Evolutionary conservation across 2,113 vertebrate species (phyloP), one percentile per base, ranked within the genome.

Genomic region (Aegithalos caudatus): DNA sequence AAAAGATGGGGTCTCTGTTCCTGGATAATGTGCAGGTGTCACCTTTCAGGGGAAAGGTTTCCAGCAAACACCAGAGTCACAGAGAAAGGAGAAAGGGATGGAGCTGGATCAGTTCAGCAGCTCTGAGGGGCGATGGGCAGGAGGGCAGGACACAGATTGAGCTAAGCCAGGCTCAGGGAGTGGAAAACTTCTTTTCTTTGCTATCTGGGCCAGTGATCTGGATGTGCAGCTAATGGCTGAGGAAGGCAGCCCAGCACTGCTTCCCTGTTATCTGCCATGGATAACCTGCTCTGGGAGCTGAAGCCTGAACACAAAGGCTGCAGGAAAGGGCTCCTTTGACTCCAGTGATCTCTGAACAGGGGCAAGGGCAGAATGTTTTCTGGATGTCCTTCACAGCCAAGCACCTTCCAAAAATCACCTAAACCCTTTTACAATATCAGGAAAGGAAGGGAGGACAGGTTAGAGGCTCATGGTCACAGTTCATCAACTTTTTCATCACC

Each of bases 91-190:
- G 91, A 42, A 80, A 64, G 65, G 21, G 76, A 23, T 54, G 21
- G 7, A 38, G 47, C 7, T 25, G 67, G 74, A 70, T 60, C 48
- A 23, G 25, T 29, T 57, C 4, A 64, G 71, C 54, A 37, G 61
- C 5, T 2, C 56, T 5, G 51, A 28, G 22, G 65, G 42, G 31
- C 0, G 0, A 23, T 5, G 37, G 44, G 53, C 14, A 89, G 35
- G 20, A 81, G 19, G 38, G 17, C 9, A 10, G 60, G 35, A 3
- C 29, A 1, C 3, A 70, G 74, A 28, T 0, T 11, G 38, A 79
- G 70, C 54, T 38, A 25, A 48, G 4, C 9, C 29, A 40, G 71
- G 48, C 54, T 71, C 16, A 45, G 54, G 37, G 17, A 35, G 16
- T 4, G 14, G 45, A 28, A 60, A 89, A 42, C 22, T 11, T 61